phyloP scores from a whole-genome alignment of 2,888 invertebrate genomes.

The Leptura quadrifasciata region DNA sequence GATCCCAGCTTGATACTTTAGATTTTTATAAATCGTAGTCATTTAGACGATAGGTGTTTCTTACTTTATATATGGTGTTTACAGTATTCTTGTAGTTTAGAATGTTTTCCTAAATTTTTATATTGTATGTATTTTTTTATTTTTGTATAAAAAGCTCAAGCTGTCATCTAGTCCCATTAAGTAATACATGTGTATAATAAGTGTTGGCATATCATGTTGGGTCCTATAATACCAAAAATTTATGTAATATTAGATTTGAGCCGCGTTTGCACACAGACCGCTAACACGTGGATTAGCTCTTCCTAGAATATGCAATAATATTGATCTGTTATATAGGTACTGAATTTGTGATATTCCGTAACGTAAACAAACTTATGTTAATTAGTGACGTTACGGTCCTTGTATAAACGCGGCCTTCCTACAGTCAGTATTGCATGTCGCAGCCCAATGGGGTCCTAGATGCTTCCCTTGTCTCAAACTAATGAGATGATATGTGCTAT shows the following conservation, averaged over 20 bases:
- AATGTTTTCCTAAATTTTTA: constrained; percentile 73
- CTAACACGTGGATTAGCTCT: constrained; percentile 50
- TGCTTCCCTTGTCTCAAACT: constrained; percentile 68
- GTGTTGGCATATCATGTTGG: constrained; percentile 73
- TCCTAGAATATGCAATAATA: constrained; percentile 56
- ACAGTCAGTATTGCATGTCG: constrained; percentile 69
- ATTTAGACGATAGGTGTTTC: constrained; percentile 69
- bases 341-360: constrained; percentile 61
- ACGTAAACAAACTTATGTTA: constrained; percentile 31
- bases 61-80: constrained; percentile 73
- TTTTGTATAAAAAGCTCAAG: constrained; percentile 74
- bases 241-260: constrained; percentile 51
- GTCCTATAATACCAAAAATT: constrained; percentile 62
- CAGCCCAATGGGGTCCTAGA: constrained; percentile 69
- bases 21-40: constrained; percentile 70
- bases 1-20: constrained; percentile 71
- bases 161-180: constrained; percentile 73
- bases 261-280: constrained; percentile 49
- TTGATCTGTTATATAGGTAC: constrained; percentile 59
- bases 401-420: constrained; percentile 59
- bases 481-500: constrained; percentile 64
- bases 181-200: constrained; percentile 65
- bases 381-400: constrained; percentile 43
- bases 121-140: constrained; percentile 74
- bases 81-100: constrained; percentile 74